phyloP scores from a whole-genome alignment of 2,797 vertebrate genomes.

The Protosalanx chinensis region DNA sequence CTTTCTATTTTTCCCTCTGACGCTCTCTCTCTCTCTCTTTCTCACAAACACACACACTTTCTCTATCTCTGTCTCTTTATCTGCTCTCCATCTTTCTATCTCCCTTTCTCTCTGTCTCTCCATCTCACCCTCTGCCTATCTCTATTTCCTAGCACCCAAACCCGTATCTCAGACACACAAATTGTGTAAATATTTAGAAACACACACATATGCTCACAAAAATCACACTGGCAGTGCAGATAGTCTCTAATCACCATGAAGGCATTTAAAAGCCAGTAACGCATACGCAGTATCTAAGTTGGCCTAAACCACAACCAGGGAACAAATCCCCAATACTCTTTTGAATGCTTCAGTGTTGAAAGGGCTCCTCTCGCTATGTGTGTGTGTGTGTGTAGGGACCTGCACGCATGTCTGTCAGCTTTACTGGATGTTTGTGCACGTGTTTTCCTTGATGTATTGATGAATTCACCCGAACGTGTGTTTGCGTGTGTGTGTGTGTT shows the following conservation, averaged over 20 bases:
- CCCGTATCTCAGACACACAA: slow-evolving; percentile 16
- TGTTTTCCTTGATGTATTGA: background rate
- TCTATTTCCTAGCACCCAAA: too few relatives aligned
- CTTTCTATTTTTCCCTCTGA: too few relatives aligned
- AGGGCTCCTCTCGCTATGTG: background rate
- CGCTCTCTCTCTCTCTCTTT: too few relatives aligned
- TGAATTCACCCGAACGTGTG: background rate
- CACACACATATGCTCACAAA: slow-evolving; percentile 21
- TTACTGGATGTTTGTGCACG: background rate
- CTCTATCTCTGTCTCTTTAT: too few relatives aligned
- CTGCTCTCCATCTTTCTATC: too few relatives aligned
- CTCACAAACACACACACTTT: background rate
- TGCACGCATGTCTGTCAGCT: background rate
- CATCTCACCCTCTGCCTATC: too few relatives aligned
- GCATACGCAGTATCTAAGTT: background rate
- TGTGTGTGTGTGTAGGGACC: slow-evolving; percentile 9
- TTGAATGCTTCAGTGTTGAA: background rate
- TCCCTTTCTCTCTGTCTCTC: background rate
- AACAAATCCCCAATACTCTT: background rate
- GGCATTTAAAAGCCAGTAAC: too few relatives aligned
- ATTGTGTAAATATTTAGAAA: background rate
- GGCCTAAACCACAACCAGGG: slow-evolving; percentile 7
- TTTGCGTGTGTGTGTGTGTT: slow-evolving; percentile 14
- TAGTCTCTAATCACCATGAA: too few relatives aligned
- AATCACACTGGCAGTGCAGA: background rate